Base-by-base conservation (phyloP, 2,888 invertebrate species). In the Camptogramma bilineatum region DNA sequence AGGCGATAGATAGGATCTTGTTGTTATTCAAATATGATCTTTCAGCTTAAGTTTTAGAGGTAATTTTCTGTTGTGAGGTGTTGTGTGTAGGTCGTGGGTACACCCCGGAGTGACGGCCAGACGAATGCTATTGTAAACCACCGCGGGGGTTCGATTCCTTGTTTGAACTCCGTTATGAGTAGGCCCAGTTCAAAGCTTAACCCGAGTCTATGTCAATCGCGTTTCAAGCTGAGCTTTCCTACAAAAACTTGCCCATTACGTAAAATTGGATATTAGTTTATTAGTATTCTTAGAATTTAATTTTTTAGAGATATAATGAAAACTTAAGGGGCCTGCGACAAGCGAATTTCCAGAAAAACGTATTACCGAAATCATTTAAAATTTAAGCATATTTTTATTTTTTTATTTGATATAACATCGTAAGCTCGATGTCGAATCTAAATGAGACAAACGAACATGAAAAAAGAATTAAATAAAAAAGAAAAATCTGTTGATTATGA, bases 41-140 rank as follows among this genome's bases (percentile, higher is more conserved):
- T 61, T 77, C 72, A 4, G 8, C 16, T 0, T 44, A 28, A 0
- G 2, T 0, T 46, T 52, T 73, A 66, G 47, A 64, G 78, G 78
- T 66, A 61, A 51, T 56, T 66, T 74, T 73, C 50, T 46, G n/a
- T 61, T 76, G 54, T 18, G 46, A 53, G 57, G 13, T 18, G 17
- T n/a, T 52, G 47, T 47, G 52, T 64, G 63, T 54, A 70, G 75
- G 75, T 82, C 81, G 84, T 82, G 81, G 79, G 78, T 81, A 83
- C 80, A 70, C 67, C 67, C 68, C 56, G 72, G 60, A 72, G 69
- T 68, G 69, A 69, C 57, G 69, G 73, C 69, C 73, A 78, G 76
- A 77, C 76, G 69, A 73, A 73, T 75, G 81, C 79, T 75, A 83
- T 87, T 86, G 87, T 83, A 82, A 78, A 84, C 84, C 79, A 75